Evolutionary conservation across 2,113 vertebrate species (phyloP).

Genomic region (Podiceps cristatus): DNA sequence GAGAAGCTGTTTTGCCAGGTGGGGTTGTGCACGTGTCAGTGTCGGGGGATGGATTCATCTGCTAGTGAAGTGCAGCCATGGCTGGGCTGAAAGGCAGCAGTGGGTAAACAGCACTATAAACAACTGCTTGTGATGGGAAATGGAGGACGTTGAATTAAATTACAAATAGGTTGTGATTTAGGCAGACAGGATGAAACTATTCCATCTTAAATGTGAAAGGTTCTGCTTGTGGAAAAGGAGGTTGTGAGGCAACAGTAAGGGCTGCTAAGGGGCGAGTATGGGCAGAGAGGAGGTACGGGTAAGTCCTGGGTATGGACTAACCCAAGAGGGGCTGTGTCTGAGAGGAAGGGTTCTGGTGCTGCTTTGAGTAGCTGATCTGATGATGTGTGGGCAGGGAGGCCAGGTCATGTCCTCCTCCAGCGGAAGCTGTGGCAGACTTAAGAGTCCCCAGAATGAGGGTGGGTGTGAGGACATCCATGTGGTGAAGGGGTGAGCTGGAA

Average conservation of each 20-base stretch:
- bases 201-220: neutral
- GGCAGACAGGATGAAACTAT: neutral
- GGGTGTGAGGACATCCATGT: neutral
- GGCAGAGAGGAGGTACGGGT: neutral
- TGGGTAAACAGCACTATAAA: neutral
- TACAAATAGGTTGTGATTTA: neutral
- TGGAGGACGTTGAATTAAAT: neutral
- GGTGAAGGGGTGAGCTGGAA: neutral
- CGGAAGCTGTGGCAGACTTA: neutral
- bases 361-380: neutral
- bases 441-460: neutral
- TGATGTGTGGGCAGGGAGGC: rapidly evolving
- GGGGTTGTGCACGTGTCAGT: neutral
- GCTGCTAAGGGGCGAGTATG: neutral
- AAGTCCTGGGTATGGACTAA: neutral
- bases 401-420: neutral
- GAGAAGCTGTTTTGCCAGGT: neutral
- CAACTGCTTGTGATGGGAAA: neutral
- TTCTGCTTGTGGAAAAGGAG: neutral
- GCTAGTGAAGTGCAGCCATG: neutral
- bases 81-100: neutral
- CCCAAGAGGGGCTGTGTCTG: neutral
- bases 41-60: neutral
- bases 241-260: neutral
- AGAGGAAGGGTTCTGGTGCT: neutral